These are phyloP conservation scores for Alca torda DNA, from an alignment of 2,797 vertebrate species.

Conservation along the genomic window DNA sequence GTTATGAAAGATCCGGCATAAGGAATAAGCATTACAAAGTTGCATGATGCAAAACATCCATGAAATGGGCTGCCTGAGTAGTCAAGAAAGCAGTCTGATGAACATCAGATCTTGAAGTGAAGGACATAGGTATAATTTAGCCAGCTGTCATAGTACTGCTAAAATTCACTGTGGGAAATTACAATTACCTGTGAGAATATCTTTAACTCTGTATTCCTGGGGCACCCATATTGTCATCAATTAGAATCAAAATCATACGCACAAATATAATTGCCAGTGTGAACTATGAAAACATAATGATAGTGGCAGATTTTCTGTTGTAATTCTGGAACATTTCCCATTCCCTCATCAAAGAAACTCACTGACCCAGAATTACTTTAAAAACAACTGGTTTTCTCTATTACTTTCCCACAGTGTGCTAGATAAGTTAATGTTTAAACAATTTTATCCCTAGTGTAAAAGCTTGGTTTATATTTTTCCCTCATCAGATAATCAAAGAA, in stretches of 20 bases:
- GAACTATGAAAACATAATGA: not conserved
- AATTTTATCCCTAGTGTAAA: not conserved
- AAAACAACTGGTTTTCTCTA: not conserved
- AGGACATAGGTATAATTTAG: not conserved
- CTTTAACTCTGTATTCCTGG: not conserved
- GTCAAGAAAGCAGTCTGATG: not conserved
- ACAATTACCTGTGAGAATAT: not conserved
- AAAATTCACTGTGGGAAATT: not conserved
- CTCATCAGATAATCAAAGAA: not conserved
- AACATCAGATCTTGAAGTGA: not conserved
- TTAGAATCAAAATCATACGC: not conserved
- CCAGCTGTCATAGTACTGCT: not conserved
- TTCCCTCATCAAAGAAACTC: not conserved
- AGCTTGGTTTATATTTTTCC: not conserved
- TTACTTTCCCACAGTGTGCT: not conserved
- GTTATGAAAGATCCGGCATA: not conserved
- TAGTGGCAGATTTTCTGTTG: not conserved
- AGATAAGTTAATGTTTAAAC: not conserved
- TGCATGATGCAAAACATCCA: not conserved
- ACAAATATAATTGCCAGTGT: not conserved
- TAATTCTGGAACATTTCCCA: not conserved
- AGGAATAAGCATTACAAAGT: not conserved
- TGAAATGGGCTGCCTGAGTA: not conserved
- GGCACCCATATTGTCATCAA: not conserved
- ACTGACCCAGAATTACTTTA: not conserved